Base-by-base conservation (phyloP, 1,140 invertebrate species). In the Drosophila pseudoobscura region DNA sequence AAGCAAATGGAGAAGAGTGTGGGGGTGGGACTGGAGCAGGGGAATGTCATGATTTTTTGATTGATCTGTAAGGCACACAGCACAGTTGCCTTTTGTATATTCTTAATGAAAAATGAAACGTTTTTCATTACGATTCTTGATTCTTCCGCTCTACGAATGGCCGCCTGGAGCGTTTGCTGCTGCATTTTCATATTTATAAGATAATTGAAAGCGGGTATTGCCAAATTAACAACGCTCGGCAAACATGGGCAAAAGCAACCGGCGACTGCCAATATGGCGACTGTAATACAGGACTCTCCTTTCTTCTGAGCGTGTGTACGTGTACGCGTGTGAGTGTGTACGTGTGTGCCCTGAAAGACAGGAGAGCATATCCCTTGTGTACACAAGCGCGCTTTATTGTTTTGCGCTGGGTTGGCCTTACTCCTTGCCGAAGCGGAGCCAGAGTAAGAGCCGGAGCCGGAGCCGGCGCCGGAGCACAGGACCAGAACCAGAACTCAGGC, bases 101-200 rank as follows among this genome's bases (percentile, higher is more conserved):
- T 82, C 76, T 88, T 87, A 83, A 87, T 87, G 71, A 87, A 87
- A 87, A 89, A 78, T 83, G 78, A 88, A 87, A 87, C 75, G 78
- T 78, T 88, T 87, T 85, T 88, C 78, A 88, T 85, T 85, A 78
- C 75, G 74, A 76, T 51, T 77, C 56, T 57, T 58, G 39, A 9
- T 49, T 39, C 26, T 13, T 39, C 39, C 49, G 41, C n/a, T 3
- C 5, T 63, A 60, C 50, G 43, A 55, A 51, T 49, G 46, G 29
- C 6, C 29, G 69, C 82, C 82, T 65, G 72, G 49, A 83, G 83
- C 75, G 79, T 68, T 88, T 88, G 75, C 83, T 83, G 82, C 85
- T 88, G 82, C 89, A 90, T 90, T 90, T 90, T 91, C 89, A 90
- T 90, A 91, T 91, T 91, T 91, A 91, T 91, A 90, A 91, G 89